These are phyloP conservation scores for Antennarius striatus DNA, from an alignment of 2,113 vertebrate species.

Conservation along the genomic window DNA sequence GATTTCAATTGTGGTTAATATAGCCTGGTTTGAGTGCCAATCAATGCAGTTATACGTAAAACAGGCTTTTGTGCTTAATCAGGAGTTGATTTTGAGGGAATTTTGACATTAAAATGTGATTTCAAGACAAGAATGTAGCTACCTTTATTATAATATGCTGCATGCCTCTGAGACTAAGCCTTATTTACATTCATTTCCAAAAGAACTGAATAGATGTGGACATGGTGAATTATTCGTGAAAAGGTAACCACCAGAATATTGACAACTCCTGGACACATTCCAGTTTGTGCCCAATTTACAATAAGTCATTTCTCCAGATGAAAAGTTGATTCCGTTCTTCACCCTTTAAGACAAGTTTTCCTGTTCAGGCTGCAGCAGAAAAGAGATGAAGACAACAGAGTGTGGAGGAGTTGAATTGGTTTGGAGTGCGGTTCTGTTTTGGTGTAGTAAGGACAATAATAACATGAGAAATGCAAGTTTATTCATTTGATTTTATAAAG, in stretches of 20 bases:
- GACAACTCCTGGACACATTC: neutral
- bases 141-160: neutral
- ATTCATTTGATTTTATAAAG: slow-evolving; percentile 34
- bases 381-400: too few species aligned
- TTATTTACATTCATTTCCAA: neutral
- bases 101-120: slow-evolving; percentile 7
- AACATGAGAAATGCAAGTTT: slow-evolving; percentile 13
- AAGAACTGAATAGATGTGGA: neutral
- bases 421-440: slow-evolving; percentile 1
- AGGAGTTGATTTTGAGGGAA: neutral
- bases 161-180: neutral
- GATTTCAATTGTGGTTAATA: slow-evolving; percentile 7
- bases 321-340: slow-evolving; percentile 31
- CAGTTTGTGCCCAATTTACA: too few species aligned
- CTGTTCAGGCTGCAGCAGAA: neutral
- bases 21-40: slow-evolving; percentile 25
- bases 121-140: neutral
- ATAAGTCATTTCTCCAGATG: neutral
- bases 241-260: slow-evolving; percentile 2
- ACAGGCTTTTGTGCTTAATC: slow-evolving; percentile 12
- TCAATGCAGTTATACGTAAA: slow-evolving; percentile 14
- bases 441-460: slow-evolving; percentile 8
- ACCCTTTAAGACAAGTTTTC: neutral
- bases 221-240: slow-evolving; percentile 1
- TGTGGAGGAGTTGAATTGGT: too few species aligned